Conservation (phyloP, 2,888 invertebrate species). For the Yponomeuta malinellus region DNA sequence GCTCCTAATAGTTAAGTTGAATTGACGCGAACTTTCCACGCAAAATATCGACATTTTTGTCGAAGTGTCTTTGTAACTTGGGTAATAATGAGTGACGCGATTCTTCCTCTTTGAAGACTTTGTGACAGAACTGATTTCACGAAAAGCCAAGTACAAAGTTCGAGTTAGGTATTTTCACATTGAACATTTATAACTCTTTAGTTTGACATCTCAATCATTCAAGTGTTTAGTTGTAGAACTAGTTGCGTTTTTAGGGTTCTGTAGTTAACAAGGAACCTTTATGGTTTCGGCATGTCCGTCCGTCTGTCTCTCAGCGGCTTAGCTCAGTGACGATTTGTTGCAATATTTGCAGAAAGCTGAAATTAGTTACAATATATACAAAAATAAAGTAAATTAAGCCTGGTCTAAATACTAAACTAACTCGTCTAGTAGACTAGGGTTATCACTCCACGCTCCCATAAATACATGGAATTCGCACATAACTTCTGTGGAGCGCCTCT, state of each 20-base stretch:
- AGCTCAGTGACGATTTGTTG: no score
- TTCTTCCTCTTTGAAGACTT: not conserved
- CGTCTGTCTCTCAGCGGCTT: no score
- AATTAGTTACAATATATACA: no score
- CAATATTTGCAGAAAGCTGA: no score
- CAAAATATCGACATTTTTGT: not conserved
- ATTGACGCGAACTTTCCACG: not conserved
- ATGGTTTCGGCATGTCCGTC: no score
- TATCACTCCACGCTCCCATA: constrained; percentile 11
- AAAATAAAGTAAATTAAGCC: no score
- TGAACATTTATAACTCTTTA: no score
- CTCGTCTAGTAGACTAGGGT: not conserved
- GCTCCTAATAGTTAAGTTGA: not conserved
- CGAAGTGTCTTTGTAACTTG: not conserved
- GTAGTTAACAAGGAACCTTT: no score
- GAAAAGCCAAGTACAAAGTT: not conserved
- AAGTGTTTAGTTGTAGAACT: no score
- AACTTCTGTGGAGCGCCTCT: constrained; percentile 15
- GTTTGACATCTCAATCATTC: no score
- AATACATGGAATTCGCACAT: constrained; percentile 19
- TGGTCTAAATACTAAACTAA: not conserved
- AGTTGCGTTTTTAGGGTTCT: no score
- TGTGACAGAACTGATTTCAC: not conserved
- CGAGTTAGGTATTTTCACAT: no score
- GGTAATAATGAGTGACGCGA: not conserved